Base-by-base conservation (phyloP, 2,113 vertebrate genomes). In the Nycticryphes semicollaris region DNA sequence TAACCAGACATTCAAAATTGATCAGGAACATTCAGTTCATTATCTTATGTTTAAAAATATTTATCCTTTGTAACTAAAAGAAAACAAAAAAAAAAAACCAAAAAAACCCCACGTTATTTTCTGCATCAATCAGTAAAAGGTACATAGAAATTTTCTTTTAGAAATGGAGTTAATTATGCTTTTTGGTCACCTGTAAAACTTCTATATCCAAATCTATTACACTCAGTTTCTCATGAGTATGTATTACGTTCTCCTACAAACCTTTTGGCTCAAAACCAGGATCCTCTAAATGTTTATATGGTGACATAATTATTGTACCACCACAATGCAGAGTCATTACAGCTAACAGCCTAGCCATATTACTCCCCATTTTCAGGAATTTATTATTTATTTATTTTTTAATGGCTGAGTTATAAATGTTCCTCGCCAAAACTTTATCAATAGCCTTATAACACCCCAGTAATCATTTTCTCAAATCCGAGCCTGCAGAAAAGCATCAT, bases 251-350 rank as follows among this genome's bases (percentile, higher is more conserved):
- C 82, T 87, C 66, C 76, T 48, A 87, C 25, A 62, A 81, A 64
- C 74, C 39, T 33, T 75, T 35, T 70, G 59, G 35, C 63, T 88
- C 94, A 43, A 91, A 93, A 85, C 87, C 84, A 73, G 69, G 51
- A 93, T 83, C 57, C 47, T 87, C 28, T 72, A 69, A 45, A 73
- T 9, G 25, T 84, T 73, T 94, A 30, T 68, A 79, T 14, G n/a
- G 80, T 68, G 90, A 92, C 64, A n/a, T 63, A 95, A 91, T 89
- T 67, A 90, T 86, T 85, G 28, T 5, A 84, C 41, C 78, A 89
- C 87, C 56, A 67, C 41, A 84, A 45, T 67, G 87, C 12, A 15
- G 30, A 56, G n/a, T 67, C 27, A 77, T 93, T 69, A 86, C 24
- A 87, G 64, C 51, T 83, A 87, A 67, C 64, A 78, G 62, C 12